Evolutionary conservation across 1,140 invertebrate genomes (phyloP).

Genomic region (Drosophila ohnishii): DNA sequence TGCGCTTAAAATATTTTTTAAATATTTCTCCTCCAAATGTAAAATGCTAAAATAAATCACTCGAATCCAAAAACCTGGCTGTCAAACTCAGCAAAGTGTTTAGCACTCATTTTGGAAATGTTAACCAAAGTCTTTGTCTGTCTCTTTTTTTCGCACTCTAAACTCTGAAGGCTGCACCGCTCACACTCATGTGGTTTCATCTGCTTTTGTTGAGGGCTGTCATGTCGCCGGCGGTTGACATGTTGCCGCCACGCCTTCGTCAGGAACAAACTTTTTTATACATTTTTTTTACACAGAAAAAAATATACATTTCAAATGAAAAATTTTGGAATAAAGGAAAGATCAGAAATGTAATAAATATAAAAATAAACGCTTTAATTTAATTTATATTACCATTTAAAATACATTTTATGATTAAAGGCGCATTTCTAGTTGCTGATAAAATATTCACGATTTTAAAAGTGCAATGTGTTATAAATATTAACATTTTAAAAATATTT

Average conservation of each 20-base stretch:
- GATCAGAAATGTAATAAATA: too few relatives aligned
- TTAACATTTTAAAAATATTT: too few relatives aligned
- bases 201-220: slow-evolving; percentile 37
- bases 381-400: too few relatives aligned
- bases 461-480: too few relatives aligned
- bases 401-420: too few relatives aligned
- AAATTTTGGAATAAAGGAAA: too few relatives aligned
- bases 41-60: slow-evolving; percentile 21
- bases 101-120: slow-evolving; percentile 57
- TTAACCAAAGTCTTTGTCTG: slow-evolving; percentile 35
- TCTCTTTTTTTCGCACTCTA: slow-evolving; percentile 6
- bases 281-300: slow-evolving; percentile 7
- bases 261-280: slow-evolving; percentile 35
- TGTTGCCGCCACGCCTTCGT: slow-evolving; percentile 30
- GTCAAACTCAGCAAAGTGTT: slow-evolving; percentile 49
- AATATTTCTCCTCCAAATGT: neutral
- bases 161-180: neutral
- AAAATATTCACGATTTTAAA: too few relatives aligned
- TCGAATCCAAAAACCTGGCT: slow-evolving; percentile 5
- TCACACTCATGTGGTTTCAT: slow-evolving; percentile 24
- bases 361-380: too few relatives aligned
- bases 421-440: too few relatives aligned
- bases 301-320: neutral
- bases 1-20: neutral
- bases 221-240: slow-evolving; percentile 46